Evolutionary conservation across 2,888 invertebrate genomes (phyloP), one percentile per base, ranked within the genome.

Genomic region (Pyralis farinalis): DNA sequence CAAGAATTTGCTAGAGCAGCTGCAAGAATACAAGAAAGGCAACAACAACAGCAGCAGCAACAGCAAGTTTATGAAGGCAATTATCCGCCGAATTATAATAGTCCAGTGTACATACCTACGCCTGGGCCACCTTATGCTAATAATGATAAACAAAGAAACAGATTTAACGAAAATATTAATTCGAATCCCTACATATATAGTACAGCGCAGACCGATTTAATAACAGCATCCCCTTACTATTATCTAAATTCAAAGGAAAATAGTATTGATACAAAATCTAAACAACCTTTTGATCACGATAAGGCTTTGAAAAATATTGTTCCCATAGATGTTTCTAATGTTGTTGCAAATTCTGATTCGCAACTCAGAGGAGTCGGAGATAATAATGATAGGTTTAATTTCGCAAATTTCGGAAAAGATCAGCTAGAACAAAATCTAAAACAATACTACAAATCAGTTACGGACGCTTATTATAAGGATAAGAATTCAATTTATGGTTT

Each of bases 231-330:
- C 11, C 84, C 87, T 7, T 79, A 72, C 51, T 79, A 65, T 45
- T 70, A 71, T 44, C 43, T 61, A 8, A 76, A 68, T 53, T 48
- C 67, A 1, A 71, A 66, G 48, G 80, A 83, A 48, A 69, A 55
- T 44, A 58, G 45, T 21, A 27, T 59, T 27, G 82, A 85, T 9
- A 63, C 56, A 8, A 85, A 79, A 53, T 48, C 61, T 28, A 83
- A 86, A 55, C 73, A 70, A 47, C 71, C 76, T 0, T 89, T 89
- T 56, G 89, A 90, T 54, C 88, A 90, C 40, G 83, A 84, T 27
- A 90, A 85, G 52, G 88, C 86, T 1, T 59, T 88, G 37, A 88
- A 87, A 70, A 86, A 82, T 59, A 86, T 88, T 42, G 84, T 89
- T 11, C 81, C 89, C 1, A 85, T 89, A 34, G 89, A 85, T 52